Evolutionary conservation across 2,113 vertebrate species (phyloP), one percentile per base, ranked within the genome.

Genomic region (Ptyas mucosa): DNA sequence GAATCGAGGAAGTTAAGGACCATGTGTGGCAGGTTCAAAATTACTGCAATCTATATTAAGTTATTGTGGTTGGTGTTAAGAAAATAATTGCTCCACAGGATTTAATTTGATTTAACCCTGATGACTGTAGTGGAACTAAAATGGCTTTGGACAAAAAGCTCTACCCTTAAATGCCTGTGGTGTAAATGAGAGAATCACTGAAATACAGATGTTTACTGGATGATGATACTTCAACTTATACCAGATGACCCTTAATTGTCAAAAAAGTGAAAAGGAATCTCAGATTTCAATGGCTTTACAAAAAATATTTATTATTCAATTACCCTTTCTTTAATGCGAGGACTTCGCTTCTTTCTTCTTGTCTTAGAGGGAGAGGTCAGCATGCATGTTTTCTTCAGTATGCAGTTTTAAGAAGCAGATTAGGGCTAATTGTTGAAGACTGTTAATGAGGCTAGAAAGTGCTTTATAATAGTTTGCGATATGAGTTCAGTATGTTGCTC

Each of bases 361-460:
- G 57, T n/a, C 88, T 21, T 26, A 89, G 57, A 89, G 81, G 94
- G 93, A 93, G 93, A 96, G 57, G 92, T 94, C 85, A 90, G 95
- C 92, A 61, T 94, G 93, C 69, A 93, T 89, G 55, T 49, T 93
- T 92, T 52, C 92, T 91, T 81, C 89, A 81, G 81, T 46, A 2
- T 85, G 24, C 95, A 95, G 95, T 95, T 96, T 96, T 95, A 64
- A 91, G 94, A 94, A 92, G 93, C 92, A 95, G 91, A 96, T 95
- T 95, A 95, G 86, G 34, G 92, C 94, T 96, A 97, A 97, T 97
- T 96, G 95, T 94, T 89, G 93, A 90, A 94, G 87, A 91, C 89
- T 95, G 85, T 57, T 97, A 96, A 96, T 96, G 94, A 97, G 90
- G 88, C 93, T 93, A 94, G 95, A 85, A 18, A 92, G 87, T 97